These are phyloP conservation scores for Centroberyx gerrardi DNA, from an alignment of 2,797 vertebrate genomes.

Conservation along the genomic window DNA sequence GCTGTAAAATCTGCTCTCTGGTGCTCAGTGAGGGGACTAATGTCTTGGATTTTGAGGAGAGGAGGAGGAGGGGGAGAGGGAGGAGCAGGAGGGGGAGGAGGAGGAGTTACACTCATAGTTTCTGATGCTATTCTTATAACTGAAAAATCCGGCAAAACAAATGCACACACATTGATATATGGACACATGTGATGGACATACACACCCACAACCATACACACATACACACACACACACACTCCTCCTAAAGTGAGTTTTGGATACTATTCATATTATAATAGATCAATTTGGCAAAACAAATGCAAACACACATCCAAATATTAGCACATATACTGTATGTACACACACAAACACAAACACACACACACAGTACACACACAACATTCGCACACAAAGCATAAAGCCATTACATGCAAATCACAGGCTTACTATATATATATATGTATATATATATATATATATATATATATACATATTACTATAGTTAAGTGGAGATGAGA, in stretches of 20 bases:
- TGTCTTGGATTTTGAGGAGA: neutral
- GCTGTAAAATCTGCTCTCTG: slow-evolving; percentile 24
- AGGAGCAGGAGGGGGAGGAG: neutral
- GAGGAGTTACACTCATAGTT: neutral
- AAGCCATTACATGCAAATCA: neutral
- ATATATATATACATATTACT: no score
- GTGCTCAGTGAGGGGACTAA: neutral
- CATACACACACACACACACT: no score
- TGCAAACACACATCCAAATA: neutral
- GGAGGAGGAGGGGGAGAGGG: no score
- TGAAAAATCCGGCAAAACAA: no score
- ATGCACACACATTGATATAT: no score
- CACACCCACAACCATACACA: no score
- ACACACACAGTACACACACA: neutral
- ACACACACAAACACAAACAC: neutral
- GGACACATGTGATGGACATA: no score
- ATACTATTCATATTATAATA: neutral
- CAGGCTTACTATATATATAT: no score
- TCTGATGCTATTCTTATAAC: neutral
- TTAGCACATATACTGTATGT: neutral
- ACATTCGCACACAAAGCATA: no score
- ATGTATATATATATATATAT: no score
- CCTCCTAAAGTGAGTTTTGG: no score
- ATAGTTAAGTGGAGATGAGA: no score
- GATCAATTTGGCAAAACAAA: neutral